A percentile compares a stretch with the other conserved stretches of the same genome.
Conservation (phyloP, 2,113 vertebrate genomes). For the Lagopus leucura region DNA sequence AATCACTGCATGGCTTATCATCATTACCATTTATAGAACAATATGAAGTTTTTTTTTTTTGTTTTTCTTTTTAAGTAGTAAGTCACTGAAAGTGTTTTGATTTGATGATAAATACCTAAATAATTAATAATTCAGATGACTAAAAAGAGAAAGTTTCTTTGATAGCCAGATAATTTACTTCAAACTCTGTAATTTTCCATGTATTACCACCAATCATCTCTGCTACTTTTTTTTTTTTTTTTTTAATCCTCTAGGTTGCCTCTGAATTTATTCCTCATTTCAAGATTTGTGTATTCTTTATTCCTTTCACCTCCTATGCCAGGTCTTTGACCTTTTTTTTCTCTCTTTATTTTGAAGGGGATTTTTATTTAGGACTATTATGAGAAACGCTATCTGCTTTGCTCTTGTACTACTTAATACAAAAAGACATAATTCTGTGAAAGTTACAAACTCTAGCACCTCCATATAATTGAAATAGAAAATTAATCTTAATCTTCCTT, state of each 20-base stretch:
- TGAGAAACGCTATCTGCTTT: background rate
- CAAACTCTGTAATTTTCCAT: background rate
- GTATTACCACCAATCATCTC: background rate
- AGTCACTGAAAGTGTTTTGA: background rate
- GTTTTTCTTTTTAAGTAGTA: background rate
- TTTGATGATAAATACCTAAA: background rate
- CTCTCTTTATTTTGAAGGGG: rapidly evolving
- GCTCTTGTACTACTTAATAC: background rate
- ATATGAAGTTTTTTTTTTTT: background rate
- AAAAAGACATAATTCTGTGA: background rate
- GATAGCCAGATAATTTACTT: background rate
- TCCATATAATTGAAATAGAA: background rate
- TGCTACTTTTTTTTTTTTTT: background rate
- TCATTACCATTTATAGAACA: background rate
- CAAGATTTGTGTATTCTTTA: background rate
- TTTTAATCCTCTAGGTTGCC: background rate
- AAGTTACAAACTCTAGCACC: background rate
- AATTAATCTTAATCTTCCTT: background rate
- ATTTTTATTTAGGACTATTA: background rate
- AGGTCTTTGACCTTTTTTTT: background rate
- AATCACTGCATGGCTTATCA: background rate
- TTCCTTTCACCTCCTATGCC: background rate
- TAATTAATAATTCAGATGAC: background rate
- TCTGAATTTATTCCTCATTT: background rate
- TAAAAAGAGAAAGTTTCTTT: background rate